phyloP scores from a whole-genome alignment of 2,113 vertebrate species.

The Callipepla squamata region DNA sequence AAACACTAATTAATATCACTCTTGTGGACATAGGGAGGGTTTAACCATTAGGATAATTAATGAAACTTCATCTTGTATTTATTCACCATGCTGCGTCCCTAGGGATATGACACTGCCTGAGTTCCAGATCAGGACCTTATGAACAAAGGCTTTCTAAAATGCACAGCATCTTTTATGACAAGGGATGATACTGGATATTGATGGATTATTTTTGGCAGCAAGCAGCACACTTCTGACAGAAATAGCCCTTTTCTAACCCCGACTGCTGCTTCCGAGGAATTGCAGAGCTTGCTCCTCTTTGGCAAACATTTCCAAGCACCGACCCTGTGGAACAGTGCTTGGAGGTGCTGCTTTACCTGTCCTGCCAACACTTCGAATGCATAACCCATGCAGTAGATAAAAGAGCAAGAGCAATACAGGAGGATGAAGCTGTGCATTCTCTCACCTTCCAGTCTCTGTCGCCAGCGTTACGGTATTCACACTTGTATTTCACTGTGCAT shows the following conservation, averaged over 20 bases:
- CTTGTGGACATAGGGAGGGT: not conserved
- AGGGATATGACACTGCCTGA: not conserved
- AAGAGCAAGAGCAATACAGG: not conserved
- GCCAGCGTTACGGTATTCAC: constrained; percentile 79
- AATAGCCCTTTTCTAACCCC: not conserved
- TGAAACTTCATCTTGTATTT: not conserved
- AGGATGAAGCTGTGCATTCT: rapidly evolving
- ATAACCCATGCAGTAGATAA: not conserved
- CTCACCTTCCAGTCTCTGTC: constrained; percentile 83
- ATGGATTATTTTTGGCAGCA: not conserved
- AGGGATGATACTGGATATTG: not conserved
- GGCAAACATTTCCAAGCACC: not conserved
- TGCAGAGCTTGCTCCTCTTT: not conserved
- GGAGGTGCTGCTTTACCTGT: not conserved
- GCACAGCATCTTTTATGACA: not conserved
- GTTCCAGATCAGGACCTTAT: not conserved
- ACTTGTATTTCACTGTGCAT: constrained; percentile 79
- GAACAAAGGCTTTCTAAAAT: not conserved
- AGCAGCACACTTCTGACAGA: not conserved
- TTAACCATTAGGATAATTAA: not conserved
- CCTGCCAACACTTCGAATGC: not conserved
- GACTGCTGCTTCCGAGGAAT: not conserved
- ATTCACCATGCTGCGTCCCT: not conserved
- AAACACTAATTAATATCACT: not conserved
- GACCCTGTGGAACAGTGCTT: not conserved